Percentiles rank a stretch among this genome's conserved stretches.
These are phyloP conservation scores for Teleogryllus occipitalis DNA, from an alignment of 1,140 invertebrate genomes.

Conservation along the genomic window DNA sequence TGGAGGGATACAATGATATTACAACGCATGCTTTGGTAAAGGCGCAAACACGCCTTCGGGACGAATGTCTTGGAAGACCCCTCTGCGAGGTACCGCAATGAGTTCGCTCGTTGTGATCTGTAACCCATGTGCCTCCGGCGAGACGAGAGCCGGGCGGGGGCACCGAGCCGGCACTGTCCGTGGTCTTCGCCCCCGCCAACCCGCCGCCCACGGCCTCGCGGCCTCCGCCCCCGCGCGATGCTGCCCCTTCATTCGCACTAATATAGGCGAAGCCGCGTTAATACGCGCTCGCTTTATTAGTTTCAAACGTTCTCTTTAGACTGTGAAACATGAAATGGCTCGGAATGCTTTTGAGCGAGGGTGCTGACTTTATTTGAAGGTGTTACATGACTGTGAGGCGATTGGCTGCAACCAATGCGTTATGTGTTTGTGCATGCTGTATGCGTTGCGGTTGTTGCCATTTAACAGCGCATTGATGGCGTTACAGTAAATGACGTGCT, in stretches of 20 bases:
- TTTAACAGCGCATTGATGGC: not conserved
- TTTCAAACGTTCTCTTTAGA: slow-evolving; percentile 1
- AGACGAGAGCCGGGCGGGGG: too few relatives aligned
- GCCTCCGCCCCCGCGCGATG: not conserved
- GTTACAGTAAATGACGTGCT: slow-evolving; percentile 4
- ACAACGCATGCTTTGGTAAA: too few relatives aligned
- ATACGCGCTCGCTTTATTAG: not conserved
- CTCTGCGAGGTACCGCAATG: too few relatives aligned
- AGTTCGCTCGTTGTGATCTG: too few relatives aligned
- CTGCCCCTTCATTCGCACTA: not conserved
- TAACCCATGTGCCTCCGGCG: too few relatives aligned
- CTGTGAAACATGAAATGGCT: not conserved
- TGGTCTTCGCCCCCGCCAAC: not conserved
- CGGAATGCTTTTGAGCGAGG: not conserved
- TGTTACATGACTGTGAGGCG: not conserved
- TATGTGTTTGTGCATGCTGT: slow-evolving; percentile 1
- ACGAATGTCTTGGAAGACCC: too few relatives aligned
- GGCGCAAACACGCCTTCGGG: too few relatives aligned
- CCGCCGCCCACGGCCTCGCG: too few relatives aligned
- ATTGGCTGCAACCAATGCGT: slow-evolving; percentile 3
- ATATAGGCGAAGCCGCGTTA: not conserved
- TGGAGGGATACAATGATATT: too few relatives aligned
- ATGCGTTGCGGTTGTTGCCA: not conserved
- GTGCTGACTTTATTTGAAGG: not conserved
- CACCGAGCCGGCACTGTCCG: not conserved